Evolutionary conservation across 2,113 vertebrate genomes (phyloP).

Genomic region (Tachysurus fulvidraco): DNA sequence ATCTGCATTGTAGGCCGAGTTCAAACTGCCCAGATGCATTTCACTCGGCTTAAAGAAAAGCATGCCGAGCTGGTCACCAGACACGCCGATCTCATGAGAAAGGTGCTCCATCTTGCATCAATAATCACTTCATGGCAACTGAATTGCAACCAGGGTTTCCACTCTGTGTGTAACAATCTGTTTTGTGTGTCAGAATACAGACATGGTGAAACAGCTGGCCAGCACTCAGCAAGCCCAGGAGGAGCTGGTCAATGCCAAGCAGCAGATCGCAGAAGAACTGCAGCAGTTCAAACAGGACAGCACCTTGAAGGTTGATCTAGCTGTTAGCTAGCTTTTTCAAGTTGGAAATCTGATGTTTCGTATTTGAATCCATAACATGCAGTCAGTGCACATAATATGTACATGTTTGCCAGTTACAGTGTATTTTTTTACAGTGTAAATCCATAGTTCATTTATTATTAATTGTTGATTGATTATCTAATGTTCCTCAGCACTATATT

Average conservation of each 20-base stretch:
- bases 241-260: constrained; percentile 75
- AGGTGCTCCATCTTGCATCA: constrained; percentile 68
- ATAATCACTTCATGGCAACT: not conserved
- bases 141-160: not conserved
- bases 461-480: not conserved
- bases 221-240: constrained; percentile 77
- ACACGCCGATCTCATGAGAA: constrained; percentile 89
- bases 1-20: constrained; percentile 76
- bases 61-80: constrained; percentile 91
- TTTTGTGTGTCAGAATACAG: constrained; percentile 77
- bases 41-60: constrained; percentile 90
- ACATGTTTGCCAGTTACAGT: not conserved
- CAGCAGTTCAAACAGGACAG: constrained; percentile 76
- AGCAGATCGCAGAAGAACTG: constrained; percentile 79
- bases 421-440: not conserved
- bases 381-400: not conserved
- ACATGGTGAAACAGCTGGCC: constrained; percentile 81
- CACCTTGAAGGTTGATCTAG: constrained; percentile 53
- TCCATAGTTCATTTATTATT: not conserved
- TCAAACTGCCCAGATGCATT: constrained; percentile 87
- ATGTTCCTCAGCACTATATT: not conserved
- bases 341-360: not conserved
- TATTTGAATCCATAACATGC: not conserved
- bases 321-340: not conserved
- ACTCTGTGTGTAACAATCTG: not conserved